phyloP scores from a whole-genome alignment of 2,797 vertebrate species.

The Cryptoblepharus egeriae region DNA sequence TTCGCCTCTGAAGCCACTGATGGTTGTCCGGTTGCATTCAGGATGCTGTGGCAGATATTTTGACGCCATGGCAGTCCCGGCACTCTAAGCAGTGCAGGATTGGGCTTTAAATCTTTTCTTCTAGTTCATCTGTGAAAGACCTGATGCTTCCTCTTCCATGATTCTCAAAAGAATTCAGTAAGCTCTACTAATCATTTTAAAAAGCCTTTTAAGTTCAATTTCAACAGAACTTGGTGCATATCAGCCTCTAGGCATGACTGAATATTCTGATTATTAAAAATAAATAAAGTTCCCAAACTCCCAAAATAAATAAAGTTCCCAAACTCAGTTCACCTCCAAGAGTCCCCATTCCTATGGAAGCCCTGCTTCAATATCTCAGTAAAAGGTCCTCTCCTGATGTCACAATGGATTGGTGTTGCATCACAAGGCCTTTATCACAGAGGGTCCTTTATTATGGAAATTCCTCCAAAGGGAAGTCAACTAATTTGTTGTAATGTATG shows the following conservation, averaged over 20 bases:
- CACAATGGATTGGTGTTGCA: neutral
- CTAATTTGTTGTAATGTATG: no score
- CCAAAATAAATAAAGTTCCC: neutral
- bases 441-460: neutral
- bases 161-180: neutral
- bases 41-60: no score
- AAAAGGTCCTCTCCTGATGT: neutral
- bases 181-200: neutral
- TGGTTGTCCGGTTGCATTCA: no score
- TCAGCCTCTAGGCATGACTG: neutral
- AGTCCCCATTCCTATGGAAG: neutral
- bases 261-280: neutral
- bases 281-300: neutral
- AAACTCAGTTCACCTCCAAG: neutral
- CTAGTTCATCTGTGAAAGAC: neutral
- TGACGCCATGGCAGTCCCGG: no score
- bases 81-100: no score
- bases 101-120: neutral
- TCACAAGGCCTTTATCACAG: neutral
- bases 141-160: neutral
- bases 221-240: neutral
- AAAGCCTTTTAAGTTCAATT: neutral
- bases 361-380: neutral
- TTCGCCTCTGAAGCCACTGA: no score
- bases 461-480: neutral